Conservation (phyloP, 2,797 vertebrate species). For the Tiaroga cobitis region DNA sequence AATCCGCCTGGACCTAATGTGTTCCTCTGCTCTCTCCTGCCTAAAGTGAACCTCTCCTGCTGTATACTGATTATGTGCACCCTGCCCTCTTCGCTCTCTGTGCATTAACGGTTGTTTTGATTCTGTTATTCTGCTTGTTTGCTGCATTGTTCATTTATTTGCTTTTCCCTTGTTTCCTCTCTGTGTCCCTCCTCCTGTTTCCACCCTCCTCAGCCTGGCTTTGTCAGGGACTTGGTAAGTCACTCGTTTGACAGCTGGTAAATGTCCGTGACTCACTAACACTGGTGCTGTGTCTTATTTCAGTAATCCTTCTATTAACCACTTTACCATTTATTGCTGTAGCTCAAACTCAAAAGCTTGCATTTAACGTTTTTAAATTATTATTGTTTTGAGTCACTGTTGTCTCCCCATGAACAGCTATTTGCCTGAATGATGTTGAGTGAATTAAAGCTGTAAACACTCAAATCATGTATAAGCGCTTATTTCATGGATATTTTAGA, state of each 20-base stretch:
- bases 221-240: constrained; percentile 99
- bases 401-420: constrained; percentile 6
- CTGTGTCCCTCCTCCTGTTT: constrained; percentile 76
- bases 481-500: not conserved
- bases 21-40: constrained; percentile 64
- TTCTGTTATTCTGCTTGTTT: constrained; percentile 61
- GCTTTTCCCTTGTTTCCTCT: constrained; percentile 79
- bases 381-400: constrained; percentile 26
- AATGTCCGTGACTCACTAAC: constrained; percentile 48
- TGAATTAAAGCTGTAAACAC: not conserved
- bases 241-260: constrained; percentile 63
- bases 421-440: not conserved
- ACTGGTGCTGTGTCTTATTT: constrained; percentile 21
- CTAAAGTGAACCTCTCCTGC: constrained; percentile 60
- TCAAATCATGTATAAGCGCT: not conserved
- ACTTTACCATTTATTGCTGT: constrained; percentile 3
- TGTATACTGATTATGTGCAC: not conserved
- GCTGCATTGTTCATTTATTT: constrained; percentile 68
- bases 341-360: constrained; percentile 2
- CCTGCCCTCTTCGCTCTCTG: constrained; percentile 14
- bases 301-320: constrained; percentile 20
- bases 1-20: not conserved
- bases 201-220: constrained; percentile 92
- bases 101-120: constrained; percentile 51
- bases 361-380: not conserved